phyloP scores from a whole-genome alignment of 2,113 vertebrate genomes.

The Salvelinus namaycush region DNA sequence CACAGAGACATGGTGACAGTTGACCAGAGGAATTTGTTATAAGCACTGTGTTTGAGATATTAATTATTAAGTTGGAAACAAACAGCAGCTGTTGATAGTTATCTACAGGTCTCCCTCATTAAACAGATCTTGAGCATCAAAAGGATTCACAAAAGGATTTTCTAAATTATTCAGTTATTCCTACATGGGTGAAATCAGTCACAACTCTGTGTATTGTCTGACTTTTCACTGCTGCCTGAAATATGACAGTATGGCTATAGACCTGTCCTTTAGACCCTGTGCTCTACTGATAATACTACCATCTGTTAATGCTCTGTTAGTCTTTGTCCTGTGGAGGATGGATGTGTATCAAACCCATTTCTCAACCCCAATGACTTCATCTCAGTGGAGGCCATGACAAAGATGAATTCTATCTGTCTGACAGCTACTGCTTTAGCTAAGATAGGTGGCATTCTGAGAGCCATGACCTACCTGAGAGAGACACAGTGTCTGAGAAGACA shows the following conservation, averaged over 20 bases:
- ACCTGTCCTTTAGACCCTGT: not conserved
- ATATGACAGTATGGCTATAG: not conserved
- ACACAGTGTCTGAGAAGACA: not conserved
- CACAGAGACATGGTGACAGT: not conserved
- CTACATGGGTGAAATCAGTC: not conserved
- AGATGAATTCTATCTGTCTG: not conserved
- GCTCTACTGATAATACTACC: not conserved
- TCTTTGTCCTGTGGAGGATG: not conserved
- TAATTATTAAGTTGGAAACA: not conserved
- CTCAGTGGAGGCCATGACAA: not conserved
- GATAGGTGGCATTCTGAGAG: not conserved
- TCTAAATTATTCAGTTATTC: not conserved
- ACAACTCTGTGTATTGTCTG: not conserved
- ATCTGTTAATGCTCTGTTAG: not conserved
- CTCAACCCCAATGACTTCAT: not conserved
- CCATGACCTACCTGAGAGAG: not conserved
- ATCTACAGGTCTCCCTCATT: not conserved
- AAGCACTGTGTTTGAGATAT: no score
- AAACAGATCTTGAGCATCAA: no score
- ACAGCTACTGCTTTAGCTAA: not conserved
- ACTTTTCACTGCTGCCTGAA: not conserved
- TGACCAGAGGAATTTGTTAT: not conserved
- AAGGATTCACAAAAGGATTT: not conserved
- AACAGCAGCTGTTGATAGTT: not conserved
- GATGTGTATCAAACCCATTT: conserved; percentile 8